Evolutionary conservation across 2,888 invertebrate species (phyloP).

Genomic region (Platycheirus albimanus): DNA sequence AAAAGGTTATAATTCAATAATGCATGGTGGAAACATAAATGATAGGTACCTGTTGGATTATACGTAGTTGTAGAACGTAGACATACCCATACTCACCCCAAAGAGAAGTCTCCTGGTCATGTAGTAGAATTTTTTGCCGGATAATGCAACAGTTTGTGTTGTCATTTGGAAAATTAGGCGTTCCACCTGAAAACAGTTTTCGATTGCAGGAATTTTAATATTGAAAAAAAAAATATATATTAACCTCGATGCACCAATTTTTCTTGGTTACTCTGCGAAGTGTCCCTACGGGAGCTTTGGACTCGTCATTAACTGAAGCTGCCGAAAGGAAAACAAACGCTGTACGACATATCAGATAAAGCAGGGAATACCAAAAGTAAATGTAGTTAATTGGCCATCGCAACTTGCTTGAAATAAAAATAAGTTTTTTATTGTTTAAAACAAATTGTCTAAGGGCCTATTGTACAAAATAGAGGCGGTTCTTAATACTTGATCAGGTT

Average conservation of each 20-base stretch:
- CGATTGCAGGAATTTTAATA: neutral
- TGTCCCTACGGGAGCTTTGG: constrained; percentile 83
- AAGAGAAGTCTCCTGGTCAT: constrained; percentile 85
- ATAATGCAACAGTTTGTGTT: constrained; percentile 84
- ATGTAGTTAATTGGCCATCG: constrained; percentile 83
- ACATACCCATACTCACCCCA: constrained; percentile 83
- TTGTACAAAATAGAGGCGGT: no score
- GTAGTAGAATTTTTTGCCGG: constrained; percentile 86
- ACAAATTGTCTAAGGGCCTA: no score
- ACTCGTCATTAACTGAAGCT: constrained; percentile 84
- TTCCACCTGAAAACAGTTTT: constrained; percentile 82
- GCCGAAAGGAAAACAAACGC: constrained; percentile 84
- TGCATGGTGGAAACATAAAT: no score
- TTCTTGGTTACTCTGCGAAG: constrained; percentile 81
- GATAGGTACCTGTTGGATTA: no score
- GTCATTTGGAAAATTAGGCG: constrained; percentile 85
- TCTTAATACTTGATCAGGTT: no score
- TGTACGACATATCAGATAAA: constrained; percentile 84
- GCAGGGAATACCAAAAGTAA: constrained; percentile 85
- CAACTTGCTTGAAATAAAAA: constrained; percentile 77
- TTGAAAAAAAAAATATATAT: neutral
- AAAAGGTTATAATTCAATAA: no score
- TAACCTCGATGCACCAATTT: constrained; percentile 80
- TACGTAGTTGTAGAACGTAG: no score
- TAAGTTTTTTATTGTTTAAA: no score